Base-by-base conservation (phyloP, 2,113 vertebrate species). In the Perccottus glenii region DNA sequence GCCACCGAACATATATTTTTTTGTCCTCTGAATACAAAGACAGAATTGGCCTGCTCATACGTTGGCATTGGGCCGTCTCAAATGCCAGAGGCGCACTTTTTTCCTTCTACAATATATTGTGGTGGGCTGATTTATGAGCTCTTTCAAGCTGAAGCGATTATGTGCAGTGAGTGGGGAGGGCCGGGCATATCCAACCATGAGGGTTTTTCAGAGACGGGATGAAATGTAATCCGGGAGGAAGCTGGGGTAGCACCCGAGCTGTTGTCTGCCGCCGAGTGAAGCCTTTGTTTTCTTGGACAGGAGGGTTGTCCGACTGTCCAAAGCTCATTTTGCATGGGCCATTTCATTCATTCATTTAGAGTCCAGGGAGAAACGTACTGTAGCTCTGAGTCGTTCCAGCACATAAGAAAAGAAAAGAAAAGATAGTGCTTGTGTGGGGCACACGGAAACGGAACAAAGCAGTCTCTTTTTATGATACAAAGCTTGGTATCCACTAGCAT, bases 221-320 rank as follows among this genome's bases (percentile, higher is more conserved):
- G 83, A 86, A 89, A 87, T 84, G 75, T 83, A 91, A 88, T 87
- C 81, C 56, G 7, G 51, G 69, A 78, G 70, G 69, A 66, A 65
- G 67, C 73, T 69, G 75, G 75, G 75, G 72, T 70, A 70, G 73
- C 5, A 79, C 67, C 80, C 65, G 45, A 68, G 78, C 64, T 78
- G 33, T 12, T 61, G 70, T 78, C 63, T 78, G 11, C 67, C 61
- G 70, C 77, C 65, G 64, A 61, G 61, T 12, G 46, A 69, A 77
- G 78, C 67, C 64, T 87, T 89, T 90, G 88, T 89, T 89, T 87
- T 86, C 83, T 81, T 84, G 85, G 73, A 69, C 68, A 81, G 77
- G 69, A 64, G 64, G 81, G 64, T 55, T 64, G 35, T 60, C 53
- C 15, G 55, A 80, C 64, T 47, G 72, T 60, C 73, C 79, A 71